Evolutionary conservation across 2,113 vertebrate genomes (phyloP), one percentile per base, ranked within the genome.

Genomic region (Smithornis capensis): DNA sequence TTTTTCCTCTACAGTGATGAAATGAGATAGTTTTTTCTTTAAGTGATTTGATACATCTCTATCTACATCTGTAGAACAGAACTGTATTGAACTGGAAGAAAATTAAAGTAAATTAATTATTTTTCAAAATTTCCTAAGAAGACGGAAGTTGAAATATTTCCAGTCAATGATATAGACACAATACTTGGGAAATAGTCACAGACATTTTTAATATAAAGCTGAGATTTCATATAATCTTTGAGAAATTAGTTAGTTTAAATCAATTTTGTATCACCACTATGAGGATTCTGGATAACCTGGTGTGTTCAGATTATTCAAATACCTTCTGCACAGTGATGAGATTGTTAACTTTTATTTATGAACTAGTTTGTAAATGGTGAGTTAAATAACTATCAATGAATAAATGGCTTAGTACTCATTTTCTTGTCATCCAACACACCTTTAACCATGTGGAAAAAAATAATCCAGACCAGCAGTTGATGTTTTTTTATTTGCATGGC

Each of bases 401-500:
- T 55, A 89, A 27, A 52, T 47, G 52, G 12, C 38, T 87, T 42
- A 47, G 33, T 35, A 55, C 4, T 83, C 77, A 52, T 77, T 83
- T 78, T 73, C 60, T 62, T 94, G 53, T 68, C 82, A 92, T 90
- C 24, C 65, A 92, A 24, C 63, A 62, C 59, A 85, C 38, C 25
- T 84, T 65, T 75, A 94, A 55, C 57, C 77, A 49, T 37, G 27
- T 70, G 70, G 53, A 89, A 80, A 91, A 68, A 89, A 85, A 88
- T 23, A 83, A 75, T 64, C 42, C 25, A 82, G 53, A 86, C 89
- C 77, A 24, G 71, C 90, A 95, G 87, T 52, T 84, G 80, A 68
- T 77, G 81, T n/a, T 50, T 94, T 96, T 92, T 84, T 77, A 79
- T 93, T 89, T 84, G 14, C 56, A 29, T 87, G 92, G 92, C 69